Conservation (phyloP, 1,140 invertebrate genomes). For the Plodia interpunctella region DNA sequence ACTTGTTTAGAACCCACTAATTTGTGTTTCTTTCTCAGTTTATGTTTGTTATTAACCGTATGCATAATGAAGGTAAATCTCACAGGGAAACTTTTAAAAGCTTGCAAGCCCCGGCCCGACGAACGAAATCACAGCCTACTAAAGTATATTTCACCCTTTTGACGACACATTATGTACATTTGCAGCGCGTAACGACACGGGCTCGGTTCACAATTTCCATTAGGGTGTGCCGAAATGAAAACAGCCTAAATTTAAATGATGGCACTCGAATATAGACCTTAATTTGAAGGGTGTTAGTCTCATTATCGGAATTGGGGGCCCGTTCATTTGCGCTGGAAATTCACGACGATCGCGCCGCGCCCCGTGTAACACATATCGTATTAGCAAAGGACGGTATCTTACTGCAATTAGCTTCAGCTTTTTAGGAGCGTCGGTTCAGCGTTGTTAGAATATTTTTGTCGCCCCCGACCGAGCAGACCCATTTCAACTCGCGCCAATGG, state of each 20-base stretch:
- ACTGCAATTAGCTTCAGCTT: constrained; percentile 69
- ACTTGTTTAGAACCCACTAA: neutral
- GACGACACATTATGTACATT: constrained; percentile 74
- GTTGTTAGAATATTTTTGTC: constrained; percentile 23
- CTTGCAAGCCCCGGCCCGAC: constrained; percentile 47
- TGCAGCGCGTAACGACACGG: constrained; percentile 70
- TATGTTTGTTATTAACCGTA: neutral
- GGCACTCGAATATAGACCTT: constrained; percentile 36
- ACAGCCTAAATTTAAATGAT: constrained; percentile 38
- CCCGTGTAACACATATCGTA: constrained; percentile 71
- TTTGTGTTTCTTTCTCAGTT: neutral
- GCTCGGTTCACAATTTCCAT: constrained; percentile 74
- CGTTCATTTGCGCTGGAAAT: constrained; percentile 36
- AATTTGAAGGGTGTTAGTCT: constrained; percentile 22
- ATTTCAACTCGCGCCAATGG: constrained; percentile 13
- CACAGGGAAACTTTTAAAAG: constrained; percentile 54
- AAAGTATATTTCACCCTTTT: constrained; percentile 75
- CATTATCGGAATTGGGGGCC: constrained; percentile 17
- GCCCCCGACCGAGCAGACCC: constrained; percentile 13
- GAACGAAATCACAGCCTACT: constrained; percentile 64
- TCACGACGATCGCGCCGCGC: constrained; percentile 33
- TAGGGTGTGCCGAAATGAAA: constrained; percentile 42
- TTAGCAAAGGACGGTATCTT: constrained; percentile 72
- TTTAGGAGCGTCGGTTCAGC: constrained; percentile 49
- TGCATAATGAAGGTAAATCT: constrained; percentile 22